A percentile compares a stretch with the other conserved stretches of the same genome.
phyloP scores from a whole-genome alignment of 2,888 invertebrate genomes.

The Megamerina dolium region DNA sequence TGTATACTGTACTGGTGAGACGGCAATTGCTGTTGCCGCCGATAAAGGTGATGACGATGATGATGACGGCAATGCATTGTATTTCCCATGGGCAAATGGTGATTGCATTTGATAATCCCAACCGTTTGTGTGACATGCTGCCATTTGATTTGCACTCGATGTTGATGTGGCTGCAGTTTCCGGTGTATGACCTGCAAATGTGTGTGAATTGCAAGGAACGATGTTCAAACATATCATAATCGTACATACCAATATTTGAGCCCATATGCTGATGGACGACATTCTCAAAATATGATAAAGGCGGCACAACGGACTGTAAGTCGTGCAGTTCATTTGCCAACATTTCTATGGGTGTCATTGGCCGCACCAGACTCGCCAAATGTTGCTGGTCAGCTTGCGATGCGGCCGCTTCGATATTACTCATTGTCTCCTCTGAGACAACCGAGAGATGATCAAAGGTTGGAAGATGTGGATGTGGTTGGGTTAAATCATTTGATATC shows the following conservation, averaged over 20 bases:
- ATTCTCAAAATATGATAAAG: constrained; percentile 49
- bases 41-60: constrained; percentile 22
- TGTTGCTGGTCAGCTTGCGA: constrained; percentile 33
- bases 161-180: constrained; percentile 37
- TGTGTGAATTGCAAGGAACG: not conserved
- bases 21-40: constrained; percentile 2
- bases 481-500: constrained; percentile 21
- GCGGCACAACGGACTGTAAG: constrained; percentile 43
- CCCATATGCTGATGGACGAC: constrained; percentile 42
- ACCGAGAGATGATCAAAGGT: constrained; percentile 68
- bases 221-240: not conserved
- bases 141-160: constrained; percentile 29
- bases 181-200: constrained; percentile 26
- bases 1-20: not conserved
- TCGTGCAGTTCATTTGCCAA: constrained; percentile 42
- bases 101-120: constrained; percentile 47
- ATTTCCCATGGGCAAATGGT: constrained; percentile 39
- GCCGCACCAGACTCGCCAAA: constrained; percentile 32
- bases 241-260: constrained; percentile 30
- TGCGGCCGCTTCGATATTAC: constrained; percentile 36
- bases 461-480: not conserved
- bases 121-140: constrained; percentile 43
- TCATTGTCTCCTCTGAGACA: constrained; percentile 65
- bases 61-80: constrained; percentile 28
- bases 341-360: constrained; percentile 41